phyloP scores from a whole-genome alignment of 2,113 vertebrate species.

The Xenopus tropicalis region UCB_Xtro_10.0 CM004450.2:111336501-111337000 shows the following conservation, averaged over 20 bases:
- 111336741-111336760: conserved; percentile 42
- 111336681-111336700: conserved; percentile 46
- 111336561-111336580: neutral
- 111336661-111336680: conserved; percentile 45
- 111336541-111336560: neutral
- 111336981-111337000: neutral
- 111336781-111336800: conserved; percentile 22
- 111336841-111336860: conserved; percentile 13
- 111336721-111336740: conserved; percentile 41
- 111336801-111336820: conserved; percentile 25
- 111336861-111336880: conserved; percentile 14
- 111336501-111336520: neutral
- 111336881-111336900: neutral
- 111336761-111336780: conserved; percentile 34
- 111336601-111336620: conserved; percentile 37
- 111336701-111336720: conserved; percentile 45
- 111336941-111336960: neutral
- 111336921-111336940: neutral
- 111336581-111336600: conserved; percentile 1
- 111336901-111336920: neutral
- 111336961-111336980: neutral
- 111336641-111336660: conserved; percentile 43
- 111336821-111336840: conserved; percentile 21
- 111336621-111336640: conserved; percentile 26
- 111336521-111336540: neutral